These are phyloP conservation scores for Bombus superbus DNA, from an alignment of 1,140 invertebrate genomes.

Conservation along the genomic window DNA sequence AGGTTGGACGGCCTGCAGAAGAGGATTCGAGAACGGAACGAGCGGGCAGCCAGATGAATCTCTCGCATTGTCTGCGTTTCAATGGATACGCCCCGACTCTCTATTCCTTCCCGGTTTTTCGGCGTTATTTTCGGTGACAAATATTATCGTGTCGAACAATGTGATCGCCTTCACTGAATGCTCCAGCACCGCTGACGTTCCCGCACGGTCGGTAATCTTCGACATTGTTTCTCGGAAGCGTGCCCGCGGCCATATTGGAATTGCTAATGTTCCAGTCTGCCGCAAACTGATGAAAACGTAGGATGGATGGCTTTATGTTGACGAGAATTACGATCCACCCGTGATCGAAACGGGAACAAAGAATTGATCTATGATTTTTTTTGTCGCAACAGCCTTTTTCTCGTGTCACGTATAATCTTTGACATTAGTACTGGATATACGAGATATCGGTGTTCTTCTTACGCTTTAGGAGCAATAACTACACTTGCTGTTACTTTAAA, in stretches of 20 bases:
- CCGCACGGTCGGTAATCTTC: conserved; percentile 77
- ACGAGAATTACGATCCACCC: conserved; percentile 40
- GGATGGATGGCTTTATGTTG: conserved; percentile 51
- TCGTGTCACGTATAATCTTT: neutral
- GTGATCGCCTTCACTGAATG: conserved; percentile 78
- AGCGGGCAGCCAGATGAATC: conserved; percentile 80
- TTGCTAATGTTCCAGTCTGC: conserved; percentile 70
- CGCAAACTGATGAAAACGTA: conserved; percentile 51
- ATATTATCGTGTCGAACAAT: conserved; percentile 83
- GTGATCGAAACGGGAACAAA: conserved; percentile 60
- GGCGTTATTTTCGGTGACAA: conserved; percentile 82
- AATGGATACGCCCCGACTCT: conserved; percentile 78
- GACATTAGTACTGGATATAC: too few relatives aligned
- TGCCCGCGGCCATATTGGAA: conserved; percentile 77
- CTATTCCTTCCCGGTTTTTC: conserved; percentile 79
- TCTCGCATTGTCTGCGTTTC: conserved; percentile 81
- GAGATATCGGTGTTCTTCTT: too few relatives aligned
- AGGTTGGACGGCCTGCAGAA: conserved; percentile 69
- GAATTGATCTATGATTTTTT: conserved; percentile 28
- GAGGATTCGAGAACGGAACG: conserved; percentile 61
- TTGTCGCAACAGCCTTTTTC: neutral
- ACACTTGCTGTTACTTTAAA: too few relatives aligned
- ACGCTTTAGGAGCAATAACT: too few relatives aligned
- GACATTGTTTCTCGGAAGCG: conserved; percentile 79
- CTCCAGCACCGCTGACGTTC: conserved; percentile 59